Base-by-base conservation (phyloP, 2,113 vertebrate species). In the Pteropus alecto region DNA sequence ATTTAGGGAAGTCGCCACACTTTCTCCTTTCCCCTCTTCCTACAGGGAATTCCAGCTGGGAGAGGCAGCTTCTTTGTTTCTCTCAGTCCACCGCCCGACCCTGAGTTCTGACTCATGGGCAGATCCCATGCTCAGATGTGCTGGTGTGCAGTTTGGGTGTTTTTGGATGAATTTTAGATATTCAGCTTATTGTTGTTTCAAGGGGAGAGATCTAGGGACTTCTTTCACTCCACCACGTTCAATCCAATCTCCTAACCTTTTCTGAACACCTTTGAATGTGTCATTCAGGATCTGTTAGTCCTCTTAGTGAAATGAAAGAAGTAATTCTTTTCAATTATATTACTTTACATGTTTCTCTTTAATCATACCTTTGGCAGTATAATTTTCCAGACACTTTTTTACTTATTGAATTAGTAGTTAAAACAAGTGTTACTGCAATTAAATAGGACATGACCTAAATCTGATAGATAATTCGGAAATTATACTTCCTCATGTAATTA, bases 401-500 rank as follows among this genome's bases (percentile, higher is more conserved):
- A 92, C 84, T 95, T 85, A 71, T 85, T 85, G 35, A 92, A 89
- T 82, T 65, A 70, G 11, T 43, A 85, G 13, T 63, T 81, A 94
- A 56, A 92, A 89, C 24, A 76, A 68, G 4, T 5, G 14, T 30
- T 76, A 14, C 22, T 88, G 1, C 81, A 77, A 88, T 74, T 71
- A 87, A 90, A 79, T 74, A 84, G 41, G 35, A 19, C 13, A 74
- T 79, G 43, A 74, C 70, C 18, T 89, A 83, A 38, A 92, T 82
- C 11, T 35, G 6, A 93, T 70, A 63, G 43, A 13, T 58, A 82
- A 87, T 67, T 90, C 87, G 15, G 28, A 91, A 97, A 74, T 61
- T 87, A 30, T 1, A 56, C 14, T 95, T 86, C 9, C 1, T 78
- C 61, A 78, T 81, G 63, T 67, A 79, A 81, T 90, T 95, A 87